Base-by-base conservation (phyloP, 2,797 vertebrate genomes). In the Telmatherina bonti region DNA sequence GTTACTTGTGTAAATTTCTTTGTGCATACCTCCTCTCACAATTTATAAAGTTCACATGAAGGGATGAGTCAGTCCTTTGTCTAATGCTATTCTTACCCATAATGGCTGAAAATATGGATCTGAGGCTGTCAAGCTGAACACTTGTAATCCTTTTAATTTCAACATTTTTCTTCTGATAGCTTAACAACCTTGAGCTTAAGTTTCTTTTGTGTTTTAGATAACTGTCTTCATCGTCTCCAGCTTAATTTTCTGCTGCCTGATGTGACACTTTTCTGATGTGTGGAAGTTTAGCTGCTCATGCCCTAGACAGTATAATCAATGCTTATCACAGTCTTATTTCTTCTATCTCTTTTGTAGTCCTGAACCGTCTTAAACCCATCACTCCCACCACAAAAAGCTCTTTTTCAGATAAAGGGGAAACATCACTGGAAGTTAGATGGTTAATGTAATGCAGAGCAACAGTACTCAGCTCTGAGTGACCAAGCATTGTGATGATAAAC, bases 351-450 rank as follows among this genome's bases (percentile, higher is more conserved):
- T 33, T 31, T 56, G 7, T 58, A 47, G 72, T 69, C 65, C 26
- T 26, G 31, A 68, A 38, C 57, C 70, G 31, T 51, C 62, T 61
- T 66, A 62, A 68, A 16, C 66, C 29, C 70, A 74, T 78, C 59
- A 35, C 55, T 51, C 54, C 49, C 54, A 58, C 52, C 33, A 76
- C 61, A 74, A 80, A 87, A 71, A 63, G 22, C 35, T 27, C 57
- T 62, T 49, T 43, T 59, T 68, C 67, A 80, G 67, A 78, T 75
- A 65, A 78, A 57, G 47, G 18, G 20, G 31, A 65, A 51, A 41
- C 65, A 72, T 74, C 51, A 31, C 62, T 67, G 61, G 63, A 72
- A 67, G 33, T 53, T 36, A 49, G 33, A 73, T 68, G 52, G 63
- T 60, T n/a, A 15, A 52, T 72, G 0, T 30, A 58, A 51, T 62